These are phyloP conservation scores for Galaxea fascicularis DNA, from an alignment of 92 coral and sea anemone genomes.

Conservation along the genomic window DNA sequence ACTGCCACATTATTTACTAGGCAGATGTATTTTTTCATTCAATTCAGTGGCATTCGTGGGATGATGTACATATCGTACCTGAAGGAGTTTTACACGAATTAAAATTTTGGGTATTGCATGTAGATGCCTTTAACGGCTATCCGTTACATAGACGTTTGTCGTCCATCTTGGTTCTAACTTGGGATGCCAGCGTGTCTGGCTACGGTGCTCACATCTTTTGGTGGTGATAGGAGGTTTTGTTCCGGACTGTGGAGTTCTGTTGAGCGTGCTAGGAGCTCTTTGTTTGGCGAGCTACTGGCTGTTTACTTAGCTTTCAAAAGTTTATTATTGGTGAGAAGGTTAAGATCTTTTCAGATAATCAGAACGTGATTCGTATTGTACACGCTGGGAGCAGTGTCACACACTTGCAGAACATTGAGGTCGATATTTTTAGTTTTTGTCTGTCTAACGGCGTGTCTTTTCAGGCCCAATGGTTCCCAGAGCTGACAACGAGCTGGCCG, in stretches of 20 bases:
- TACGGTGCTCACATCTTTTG: slow-evolving; percentile 35
- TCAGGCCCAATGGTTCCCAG: slow-evolving; percentile 68
- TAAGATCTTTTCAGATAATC: slow-evolving; percentile 54
- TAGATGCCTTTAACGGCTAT: slow-evolving; percentile 61
- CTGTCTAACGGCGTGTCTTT: slow-evolving; percentile 48
- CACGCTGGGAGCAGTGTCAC: slow-evolving; percentile 38
- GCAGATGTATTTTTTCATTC: slow-evolving; percentile 60
- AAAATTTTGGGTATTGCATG: slow-evolving; percentile 38
- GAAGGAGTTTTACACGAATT: slow-evolving; percentile 40
- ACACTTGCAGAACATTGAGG: slow-evolving; percentile 51
- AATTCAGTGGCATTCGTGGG: slow-evolving; percentile 38
- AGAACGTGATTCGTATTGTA: slow-evolving; percentile 53
- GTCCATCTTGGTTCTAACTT: slow-evolving; percentile 37
- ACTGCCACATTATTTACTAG: slow-evolving; percentile 53
- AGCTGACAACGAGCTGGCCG: slow-evolving; percentile 44
- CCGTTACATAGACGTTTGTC: slow-evolving; percentile 52
- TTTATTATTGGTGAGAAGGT: slow-evolving; percentile 12
- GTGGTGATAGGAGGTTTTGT: slow-evolving; percentile 22
- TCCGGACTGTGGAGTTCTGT: slow-evolving; percentile 27
- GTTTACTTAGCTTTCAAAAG: not conserved
- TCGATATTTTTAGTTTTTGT: too few species aligned
- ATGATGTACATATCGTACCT: slow-evolving; percentile 22
- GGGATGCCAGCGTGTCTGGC: slow-evolving; percentile 61
- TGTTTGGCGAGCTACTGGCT: slow-evolving; percentile 37
- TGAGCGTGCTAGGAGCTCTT: too few species aligned